Base-by-base conservation (phyloP, 2,797 vertebrate species). In the Gila robusta region DNA sequence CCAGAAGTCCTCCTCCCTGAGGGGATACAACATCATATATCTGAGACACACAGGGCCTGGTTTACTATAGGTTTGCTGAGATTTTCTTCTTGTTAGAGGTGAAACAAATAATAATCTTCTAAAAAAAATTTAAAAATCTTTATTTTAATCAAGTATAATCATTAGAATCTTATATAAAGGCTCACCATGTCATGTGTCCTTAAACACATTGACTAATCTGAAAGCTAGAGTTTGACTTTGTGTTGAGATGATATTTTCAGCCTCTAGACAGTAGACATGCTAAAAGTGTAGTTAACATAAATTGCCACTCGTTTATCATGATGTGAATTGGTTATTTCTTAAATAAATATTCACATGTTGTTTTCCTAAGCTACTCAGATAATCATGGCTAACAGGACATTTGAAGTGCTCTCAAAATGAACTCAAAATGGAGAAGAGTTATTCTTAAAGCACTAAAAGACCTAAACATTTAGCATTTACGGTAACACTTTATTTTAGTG, bases 1-100 rank as follows among this genome's bases (percentile, higher is more conserved):
- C 47, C 77, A 85, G 81, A 81, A 62, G 67, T 85, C 86, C 84
- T 59, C 39, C 19, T 78, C 84, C 76, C 71, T 26, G 41, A 83
- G 88, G 79, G 70, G 39, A 82, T 85, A 66, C 74, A 80, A 52
- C 81, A 32, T 41, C 67, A 67, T 66, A 84, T 72, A 74, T 74
- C 59, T 47, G 49, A 62, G 47, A 69, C 54, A 14, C 62, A 56
- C 59, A 52, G 17, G 32, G 52, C 35, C 49, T 71, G n/a, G 52
- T 82, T 72, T 73, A 69, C 32, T 54, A 19, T 52, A 54, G 23
- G 32, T 83, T 77, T 84, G 44, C 32, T 77, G 66, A 66, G 49
- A 71, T 62, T 62, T 47, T 32, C 19, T 44, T 77, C 23, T 84
- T 78, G 35, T 35, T 77, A 77, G 49, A 56, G 21, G 35, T 79